These are phyloP conservation scores for Ganaspis sp. DNA, from an alignment of 1,140 invertebrate species.

Conservation along the genomic window DNA sequence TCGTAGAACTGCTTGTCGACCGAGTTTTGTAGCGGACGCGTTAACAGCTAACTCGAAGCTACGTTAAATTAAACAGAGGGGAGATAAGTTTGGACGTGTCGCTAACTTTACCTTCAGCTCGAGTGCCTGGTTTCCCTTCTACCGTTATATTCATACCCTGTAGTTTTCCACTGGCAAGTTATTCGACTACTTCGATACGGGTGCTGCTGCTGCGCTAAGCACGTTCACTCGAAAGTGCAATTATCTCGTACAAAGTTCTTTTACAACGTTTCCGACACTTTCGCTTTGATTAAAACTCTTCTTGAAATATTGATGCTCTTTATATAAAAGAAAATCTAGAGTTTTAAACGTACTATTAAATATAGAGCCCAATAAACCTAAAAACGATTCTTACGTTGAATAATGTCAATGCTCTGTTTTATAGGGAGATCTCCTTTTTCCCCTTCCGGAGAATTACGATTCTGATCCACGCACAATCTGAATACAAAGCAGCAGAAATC, in stretches of 20 bases:
- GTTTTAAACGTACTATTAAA: neutral
- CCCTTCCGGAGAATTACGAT: neutral
- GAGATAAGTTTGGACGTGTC: constrained; percentile 71
- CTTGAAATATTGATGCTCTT: neutral
- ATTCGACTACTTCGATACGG: constrained; percentile 58
- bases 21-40: constrained; percentile 60
- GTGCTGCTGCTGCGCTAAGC: constrained; percentile 52
- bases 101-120: constrained; percentile 66
- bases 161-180: constrained; percentile 57
- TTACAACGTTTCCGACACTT: neutral
- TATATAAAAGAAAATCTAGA: neutral
- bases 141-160: constrained; percentile 47
- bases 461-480: neutral
- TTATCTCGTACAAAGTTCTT: neutral
- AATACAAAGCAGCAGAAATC: neutral
- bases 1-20: constrained; percentile 57
- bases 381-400: neutral
- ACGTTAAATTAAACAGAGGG: constrained; percentile 73
- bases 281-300: neutral
- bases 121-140: constrained; percentile 42
- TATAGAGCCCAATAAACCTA: neutral
- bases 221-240: constrained; percentile 56
- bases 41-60: constrained; percentile 71
- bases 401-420: neutral
- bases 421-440: no score